Percentiles rank a stretch among this genome's conserved stretches.
Evolutionary conservation across 2,888 invertebrate genomes (phyloP).

Genomic region (Galerucella nymphaeae): DNA sequence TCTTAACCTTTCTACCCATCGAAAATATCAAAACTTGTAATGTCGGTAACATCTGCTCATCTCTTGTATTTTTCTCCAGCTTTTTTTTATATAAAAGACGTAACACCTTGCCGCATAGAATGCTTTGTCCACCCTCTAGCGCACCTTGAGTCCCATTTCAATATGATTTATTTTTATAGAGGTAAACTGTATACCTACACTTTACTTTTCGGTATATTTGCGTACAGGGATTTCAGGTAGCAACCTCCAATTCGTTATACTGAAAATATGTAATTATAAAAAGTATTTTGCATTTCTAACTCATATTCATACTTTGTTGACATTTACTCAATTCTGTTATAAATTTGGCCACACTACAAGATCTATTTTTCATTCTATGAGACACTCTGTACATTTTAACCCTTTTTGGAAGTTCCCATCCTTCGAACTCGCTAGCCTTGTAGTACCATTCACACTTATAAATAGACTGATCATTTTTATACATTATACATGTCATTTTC

Average conservation of each 20-base stretch:
- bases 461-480: too few relatives aligned
- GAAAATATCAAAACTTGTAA: conserved; percentile 29
- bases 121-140: conserved; percentile 30
- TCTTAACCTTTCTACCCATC: conserved; percentile 23
- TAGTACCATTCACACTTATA: too few relatives aligned
- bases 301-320: too few relatives aligned
- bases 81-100: conserved; percentile 32
- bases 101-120: conserved; percentile 36
- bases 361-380: too few relatives aligned
- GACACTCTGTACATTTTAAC: too few relatives aligned
- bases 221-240: neutral
- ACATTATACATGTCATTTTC: too few relatives aligned
- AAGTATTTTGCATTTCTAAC: too few relatives aligned
- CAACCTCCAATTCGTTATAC: neutral
- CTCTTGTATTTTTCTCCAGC: conserved; percentile 24
- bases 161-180: conserved; percentile 31
- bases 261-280: too few relatives aligned
- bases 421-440: too few relatives aligned
- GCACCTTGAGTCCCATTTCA: conserved; percentile 23
- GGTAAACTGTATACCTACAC: neutral
- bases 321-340: too few relatives aligned
- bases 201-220: neutral
- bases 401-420: too few relatives aligned
- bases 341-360: too few relatives aligned
- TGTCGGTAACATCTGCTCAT: conserved; percentile 40